Evolutionary conservation across 2,797 vertebrate species (phyloP).

Genomic region (Salarias fasciatus): DNA sequence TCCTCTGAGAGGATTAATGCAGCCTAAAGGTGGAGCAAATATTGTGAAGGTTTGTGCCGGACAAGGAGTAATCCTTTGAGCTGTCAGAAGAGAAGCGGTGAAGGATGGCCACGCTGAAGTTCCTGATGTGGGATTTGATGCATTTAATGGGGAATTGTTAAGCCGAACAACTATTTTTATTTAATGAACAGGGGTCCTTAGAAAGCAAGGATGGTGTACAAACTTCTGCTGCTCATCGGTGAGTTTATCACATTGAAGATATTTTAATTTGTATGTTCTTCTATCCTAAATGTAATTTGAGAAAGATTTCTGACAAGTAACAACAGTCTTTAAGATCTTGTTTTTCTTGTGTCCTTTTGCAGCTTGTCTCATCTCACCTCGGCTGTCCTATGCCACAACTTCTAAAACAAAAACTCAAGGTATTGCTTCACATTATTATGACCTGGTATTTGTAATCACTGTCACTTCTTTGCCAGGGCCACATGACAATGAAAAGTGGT

Average conservation of each 20-base stretch:
- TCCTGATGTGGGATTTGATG: conserved; percentile 17
- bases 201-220: conserved; percentile 89
- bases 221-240: conserved; percentile 72
- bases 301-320: no score
- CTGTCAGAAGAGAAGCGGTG: conserved; percentile 21
- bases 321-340: not conserved
- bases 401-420: conserved; percentile 90
- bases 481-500: no score
- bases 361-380: conserved; percentile 90
- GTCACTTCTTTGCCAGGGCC: no score
- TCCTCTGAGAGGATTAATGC: conserved; percentile 51
- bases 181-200: conserved; percentile 39
- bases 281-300: no score
- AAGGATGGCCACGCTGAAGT: conserved; percentile 20
- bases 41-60: conserved; percentile 53
- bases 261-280: no score
- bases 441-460: no score
- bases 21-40: conserved; percentile 63
- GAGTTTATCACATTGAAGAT: conserved; percentile 34
- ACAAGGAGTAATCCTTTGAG: conserved; percentile 62
- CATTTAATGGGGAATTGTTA: conserved; percentile 18
- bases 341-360: conserved; percentile 73
- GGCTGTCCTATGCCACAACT: conserved; percentile 79
- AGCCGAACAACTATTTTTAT: no score
- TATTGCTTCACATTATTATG: conserved; percentile 79